phyloP scores from a whole-genome alignment of 2,113 vertebrate genomes.

The Oreochromis spilurus region DNA sequence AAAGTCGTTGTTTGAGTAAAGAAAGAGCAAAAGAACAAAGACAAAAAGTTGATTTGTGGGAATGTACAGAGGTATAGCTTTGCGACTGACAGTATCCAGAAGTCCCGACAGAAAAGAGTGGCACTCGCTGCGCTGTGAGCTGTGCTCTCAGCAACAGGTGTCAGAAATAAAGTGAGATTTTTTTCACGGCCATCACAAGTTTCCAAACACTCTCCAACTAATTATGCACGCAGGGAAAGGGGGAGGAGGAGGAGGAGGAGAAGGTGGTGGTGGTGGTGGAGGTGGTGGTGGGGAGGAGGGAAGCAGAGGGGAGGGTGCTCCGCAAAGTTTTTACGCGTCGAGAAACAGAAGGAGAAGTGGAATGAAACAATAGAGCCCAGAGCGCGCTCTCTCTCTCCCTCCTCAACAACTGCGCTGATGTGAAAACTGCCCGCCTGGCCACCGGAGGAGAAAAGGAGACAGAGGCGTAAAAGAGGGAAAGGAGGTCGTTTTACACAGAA shows the following conservation, averaged over 20 bases:
- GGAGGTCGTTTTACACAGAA: neutral
- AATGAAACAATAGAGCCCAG: neutral
- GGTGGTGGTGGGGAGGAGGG: neutral
- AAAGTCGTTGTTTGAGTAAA: neutral
- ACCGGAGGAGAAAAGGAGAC: neutral
- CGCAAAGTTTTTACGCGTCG: slow-evolving; percentile 1
- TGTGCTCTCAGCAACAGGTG: slow-evolving; percentile 58
- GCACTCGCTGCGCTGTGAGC: neutral
- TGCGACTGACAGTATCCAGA: neutral
- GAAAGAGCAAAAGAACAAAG: neutral
- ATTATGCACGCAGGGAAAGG: slow-evolving; percentile 6
- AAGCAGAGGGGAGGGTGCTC: neutral
- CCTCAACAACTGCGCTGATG: neutral
- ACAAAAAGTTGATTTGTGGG: neutral
- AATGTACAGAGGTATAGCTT: neutral
- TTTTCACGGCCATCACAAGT: slow-evolving; percentile 34
- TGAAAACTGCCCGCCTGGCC: neutral
- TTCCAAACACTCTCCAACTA: slow-evolving; percentile 24
- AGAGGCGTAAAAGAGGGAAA: neutral
- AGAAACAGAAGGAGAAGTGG: slow-evolving; percentile 1
- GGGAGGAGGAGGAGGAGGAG: neutral
- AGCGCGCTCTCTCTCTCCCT: neutral
- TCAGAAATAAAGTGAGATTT: slow-evolving; percentile 29
- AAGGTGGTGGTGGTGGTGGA: neutral
- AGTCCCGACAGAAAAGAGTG: neutral